phyloP scores from a whole-genome alignment of 2,888 invertebrate genomes.

The Cephalotes varians region DNA sequence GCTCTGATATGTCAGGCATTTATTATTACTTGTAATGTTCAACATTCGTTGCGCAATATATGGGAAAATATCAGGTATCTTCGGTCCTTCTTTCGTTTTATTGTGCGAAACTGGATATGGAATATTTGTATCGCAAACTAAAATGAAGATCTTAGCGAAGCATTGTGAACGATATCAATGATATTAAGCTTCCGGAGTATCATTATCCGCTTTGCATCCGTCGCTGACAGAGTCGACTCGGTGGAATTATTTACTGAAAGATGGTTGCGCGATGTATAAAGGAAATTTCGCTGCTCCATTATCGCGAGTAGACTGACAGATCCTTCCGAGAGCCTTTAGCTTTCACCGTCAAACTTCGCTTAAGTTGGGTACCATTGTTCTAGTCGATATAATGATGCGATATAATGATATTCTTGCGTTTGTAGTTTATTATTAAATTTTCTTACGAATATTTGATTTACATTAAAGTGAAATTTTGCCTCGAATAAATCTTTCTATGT shows the following conservation, averaged over 20 bases:
- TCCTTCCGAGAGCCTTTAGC: conserved; percentile 20
- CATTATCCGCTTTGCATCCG: conserved; percentile 24
- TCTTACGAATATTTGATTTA: background rate
- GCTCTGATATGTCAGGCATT: background rate
- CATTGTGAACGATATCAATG: background rate
- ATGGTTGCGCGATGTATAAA: conserved; percentile 27
- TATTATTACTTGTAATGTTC: conserved; percentile 27
- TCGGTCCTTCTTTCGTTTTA: background rate
- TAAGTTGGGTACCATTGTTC: background rate
- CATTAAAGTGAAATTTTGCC: background rate
- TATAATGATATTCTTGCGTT: background rate
- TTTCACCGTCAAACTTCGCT: conserved; percentile 9
- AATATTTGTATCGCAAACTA: conserved; percentile 37
- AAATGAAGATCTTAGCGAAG: conserved; percentile 18
- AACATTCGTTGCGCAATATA: background rate
- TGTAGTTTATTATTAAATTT: background rate
- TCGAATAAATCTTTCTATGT: background rate
- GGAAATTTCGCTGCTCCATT: conserved; percentile 45
- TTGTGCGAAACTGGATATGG: conserved; percentile 2
- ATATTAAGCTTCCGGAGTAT: conserved; percentile 3
- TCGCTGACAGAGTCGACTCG: conserved; percentile 13
- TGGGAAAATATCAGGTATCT: background rate
- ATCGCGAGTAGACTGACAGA: conserved; percentile 28
- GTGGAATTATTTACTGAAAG: conserved; percentile 32
- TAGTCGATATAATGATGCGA: background rate